phyloP scores from a whole-genome alignment of 2,888 invertebrate genomes.

The Machimus rusticus region DNA sequence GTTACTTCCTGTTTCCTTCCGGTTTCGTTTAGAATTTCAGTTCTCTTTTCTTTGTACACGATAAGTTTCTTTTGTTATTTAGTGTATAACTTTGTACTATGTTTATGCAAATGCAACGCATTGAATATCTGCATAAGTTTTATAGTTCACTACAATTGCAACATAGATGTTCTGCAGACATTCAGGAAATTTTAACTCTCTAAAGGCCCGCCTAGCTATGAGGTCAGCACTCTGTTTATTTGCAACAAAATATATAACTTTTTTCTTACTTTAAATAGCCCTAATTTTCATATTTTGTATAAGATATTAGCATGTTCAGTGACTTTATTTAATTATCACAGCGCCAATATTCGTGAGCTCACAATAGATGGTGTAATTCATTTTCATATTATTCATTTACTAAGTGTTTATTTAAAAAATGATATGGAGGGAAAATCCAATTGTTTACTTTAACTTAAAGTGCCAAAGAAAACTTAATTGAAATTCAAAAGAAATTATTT shows the following conservation, averaged over 20 bases:
- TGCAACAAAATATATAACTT: not conserved
- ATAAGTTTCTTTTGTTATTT: not conserved
- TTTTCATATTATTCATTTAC: not conserved
- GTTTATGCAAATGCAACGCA: not conserved
- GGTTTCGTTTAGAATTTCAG: not conserved
- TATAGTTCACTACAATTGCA: not conserved
- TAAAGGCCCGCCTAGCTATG: not conserved
- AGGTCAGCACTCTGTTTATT: not conserved
- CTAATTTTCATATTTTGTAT: not conserved
- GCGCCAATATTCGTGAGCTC: not conserved
- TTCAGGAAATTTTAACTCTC: not conserved
- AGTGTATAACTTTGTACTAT: not conserved
- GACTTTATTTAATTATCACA: not conserved
- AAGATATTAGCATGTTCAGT: not conserved
- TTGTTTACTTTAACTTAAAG: not conserved
- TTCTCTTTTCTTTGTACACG: not conserved
- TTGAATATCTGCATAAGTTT: not conserved
- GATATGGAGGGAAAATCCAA: not conserved
- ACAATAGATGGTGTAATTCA: not conserved
- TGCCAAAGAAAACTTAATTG: not conserved
- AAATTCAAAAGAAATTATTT: not conserved
- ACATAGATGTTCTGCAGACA: not conserved
- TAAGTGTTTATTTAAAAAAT: not conserved
- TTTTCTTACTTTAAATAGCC: not conserved
- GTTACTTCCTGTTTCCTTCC: not conserved